Base-by-base conservation (phyloP, 2,888 invertebrate species). In the Galeopsomyia nigrocyanea region DNA sequence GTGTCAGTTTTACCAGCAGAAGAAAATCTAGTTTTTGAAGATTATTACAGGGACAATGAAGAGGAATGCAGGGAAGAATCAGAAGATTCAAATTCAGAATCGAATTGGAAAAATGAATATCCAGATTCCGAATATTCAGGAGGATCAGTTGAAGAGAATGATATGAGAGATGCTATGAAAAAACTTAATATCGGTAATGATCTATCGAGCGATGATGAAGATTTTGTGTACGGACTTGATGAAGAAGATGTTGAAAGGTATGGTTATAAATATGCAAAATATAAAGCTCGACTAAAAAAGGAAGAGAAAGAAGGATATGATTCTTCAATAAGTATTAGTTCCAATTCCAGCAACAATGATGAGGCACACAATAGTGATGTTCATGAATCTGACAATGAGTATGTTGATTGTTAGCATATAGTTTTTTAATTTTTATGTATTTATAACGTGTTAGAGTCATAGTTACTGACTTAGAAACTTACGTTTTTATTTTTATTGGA, bases 81-180 rank as follows among this genome's bases (percentile, higher is more conserved):
- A 31, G 91, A 91, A 76, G 94, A 94, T 83, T 94, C 94, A 0
- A 94, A 95, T 87, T 92, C 92, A 76, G 94, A 95, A 84, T 91
- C 92, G 78, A 90, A 94, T 82, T 92, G 91, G 89, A 88, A 90
- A 74, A 94, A 95, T 81, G 94, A 94, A 66, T 95, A 95, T 84
- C 94, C 94, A 0, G 92, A 93, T 80, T 90, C 90, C 0, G 91
- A 92, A 63, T 87, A 89, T 16, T 91, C 89, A 71, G 84, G 87
- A 47, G 85, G 90, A 79, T 91, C 91, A 64, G 86, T 92, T 65
- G 88, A 88, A 65, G 90, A 91, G 74, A 89, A 90, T 9, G 91
- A 92, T 77, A 91, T 93, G 87, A 84, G 90, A 50, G 82, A 83
- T 61, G 92, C 91, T 31, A 89, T 93, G 82, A 85, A 89, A 90